A percentile compares a stretch with the other conserved stretches of the same genome.
These are phyloP conservation scores for Ochlodes sylvanus DNA, from an alignment of 2,888 invertebrate species.

Conservation along the genomic window DNA sequence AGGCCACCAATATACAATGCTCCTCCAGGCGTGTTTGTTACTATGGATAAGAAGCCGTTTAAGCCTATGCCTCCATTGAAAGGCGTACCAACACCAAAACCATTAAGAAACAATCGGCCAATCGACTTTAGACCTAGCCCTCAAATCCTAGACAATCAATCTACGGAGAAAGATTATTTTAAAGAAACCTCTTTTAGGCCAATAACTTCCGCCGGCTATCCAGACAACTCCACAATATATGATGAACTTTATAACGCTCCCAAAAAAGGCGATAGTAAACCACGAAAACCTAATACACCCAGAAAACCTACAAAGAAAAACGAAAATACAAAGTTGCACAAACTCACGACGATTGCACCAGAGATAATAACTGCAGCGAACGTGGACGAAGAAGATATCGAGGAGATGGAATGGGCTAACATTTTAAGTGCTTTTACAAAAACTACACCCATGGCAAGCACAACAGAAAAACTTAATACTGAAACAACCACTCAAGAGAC, in stretches of 20 bases:
- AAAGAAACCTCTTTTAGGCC: slow-evolving; percentile 71
- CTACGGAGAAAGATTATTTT: slow-evolving; percentile 62
- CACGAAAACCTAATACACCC: slow-evolving; percentile 53
- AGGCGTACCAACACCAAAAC: slow-evolving; percentile 56
- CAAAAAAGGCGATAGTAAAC: slow-evolving; percentile 55
- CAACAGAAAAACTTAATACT: slow-evolving; percentile 52
- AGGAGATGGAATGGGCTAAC: slow-evolving; percentile 67
- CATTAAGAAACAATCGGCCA: slow-evolving; percentile 56
- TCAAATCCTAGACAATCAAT: slow-evolving; percentile 69
- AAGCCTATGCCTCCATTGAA: slow-evolving; percentile 80
- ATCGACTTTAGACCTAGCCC: slow-evolving; percentile 75
- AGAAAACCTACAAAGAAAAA: slow-evolving; percentile 66
- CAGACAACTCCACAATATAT: slow-evolving; percentile 52
- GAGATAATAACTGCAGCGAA: slow-evolving; percentile 70
- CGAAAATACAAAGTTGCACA: slow-evolving; percentile 58
- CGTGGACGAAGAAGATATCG: slow-evolving; percentile 52
- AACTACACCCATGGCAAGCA: slow-evolving; percentile 72
- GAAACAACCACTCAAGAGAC: slow-evolving; percentile 52
- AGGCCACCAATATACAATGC: slow-evolving; percentile 77
- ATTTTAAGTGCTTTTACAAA: slow-evolving; percentile 69
- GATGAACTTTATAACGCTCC: slow-evolving; percentile 46
- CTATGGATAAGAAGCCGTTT: slow-evolving; percentile 80
- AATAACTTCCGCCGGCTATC: slow-evolving; percentile 61
- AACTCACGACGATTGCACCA: slow-evolving; percentile 55
- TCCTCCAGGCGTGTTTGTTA: slow-evolving; percentile 76